Evolutionary conservation across 2,888 invertebrate species (phyloP), one percentile per base, ranked within the genome.

Genomic region (Microchrysa polita): DNA sequence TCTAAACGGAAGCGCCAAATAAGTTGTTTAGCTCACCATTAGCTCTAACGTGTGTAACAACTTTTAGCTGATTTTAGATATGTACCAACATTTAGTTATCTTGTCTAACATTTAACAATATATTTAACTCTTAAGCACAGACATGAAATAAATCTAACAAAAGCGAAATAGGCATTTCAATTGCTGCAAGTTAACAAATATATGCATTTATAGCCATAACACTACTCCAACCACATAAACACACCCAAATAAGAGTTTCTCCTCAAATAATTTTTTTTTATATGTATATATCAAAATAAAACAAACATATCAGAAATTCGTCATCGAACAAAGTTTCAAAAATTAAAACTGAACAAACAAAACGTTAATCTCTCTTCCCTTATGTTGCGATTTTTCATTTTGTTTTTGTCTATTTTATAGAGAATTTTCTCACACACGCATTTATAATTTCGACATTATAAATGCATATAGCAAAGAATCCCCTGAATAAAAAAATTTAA

Each of bases 361-460:
- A 79, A 78, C 76, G 74, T 76, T 78, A 77, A n/a, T n/a, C n/a
- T 78, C 80, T 34, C 27, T 80, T 80, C 79, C 79, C 80, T 80
- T 79, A 75, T 78, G 77, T 78, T 76, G 79, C 77, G 74, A 77
- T 76, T 65, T 73, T 65, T 73, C 16, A 22, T 72, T 34, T 52
- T 71, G 53, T 73, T 73, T 72, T 52, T 5, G 27, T 34, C 27
- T 48, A 52, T 52, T 16, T 55, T 69, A 55, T 73, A 61, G 44
- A 57, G 60, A 61, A 73, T 76, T 34, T 71, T 76, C 74, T 76
- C 76, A 34, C 27, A 34, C 27, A 69, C 74, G 72, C 60, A 67
- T 67, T 69, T 69, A 61, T 48, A 53, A 48, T 73, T 67, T 65
- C 63, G n/a, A 27, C 73, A 67, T 73, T 73, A 76, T 76, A 60